Evolutionary conservation across 1,140 invertebrate genomes (phyloP).

Genomic region (Drosophila santomea): DNA sequence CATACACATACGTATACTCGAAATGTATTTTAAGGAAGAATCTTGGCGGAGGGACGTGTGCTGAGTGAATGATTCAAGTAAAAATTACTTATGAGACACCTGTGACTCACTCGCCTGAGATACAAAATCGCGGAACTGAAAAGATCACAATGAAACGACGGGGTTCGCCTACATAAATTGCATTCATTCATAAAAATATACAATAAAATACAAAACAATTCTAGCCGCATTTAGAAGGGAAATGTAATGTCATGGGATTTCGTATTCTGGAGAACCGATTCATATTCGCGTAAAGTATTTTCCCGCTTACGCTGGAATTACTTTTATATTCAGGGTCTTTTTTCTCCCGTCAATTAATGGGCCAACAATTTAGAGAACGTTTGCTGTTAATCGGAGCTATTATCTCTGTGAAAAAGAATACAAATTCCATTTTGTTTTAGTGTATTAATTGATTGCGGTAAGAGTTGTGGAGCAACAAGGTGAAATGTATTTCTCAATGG

Average conservation of each 20-base stretch:
- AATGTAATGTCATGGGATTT: constrained; percentile 30
- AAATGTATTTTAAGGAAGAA: constrained; percentile 41
- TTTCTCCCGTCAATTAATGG: constrained; percentile 27
- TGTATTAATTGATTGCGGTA: constrained; percentile 38
- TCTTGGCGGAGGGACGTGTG: constrained; percentile 35
- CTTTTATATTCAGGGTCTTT: constrained; percentile 8
- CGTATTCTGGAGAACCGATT: constrained; percentile 16
- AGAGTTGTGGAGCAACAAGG: constrained; percentile 32
- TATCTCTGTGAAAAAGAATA: constrained; percentile 1
- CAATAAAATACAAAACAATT: not conserved
- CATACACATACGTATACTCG: constrained; percentile 4
- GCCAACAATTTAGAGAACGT: constrained; percentile 36
- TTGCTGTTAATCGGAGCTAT: constrained; percentile 30
- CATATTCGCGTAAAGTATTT: constrained; percentile 6
- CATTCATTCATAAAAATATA: constrained; percentile 49
- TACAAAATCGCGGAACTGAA: constrained; percentile 60
- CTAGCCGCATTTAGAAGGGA: constrained; percentile 3
- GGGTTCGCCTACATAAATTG: constrained; percentile 36
- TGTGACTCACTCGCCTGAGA: constrained; percentile 39
- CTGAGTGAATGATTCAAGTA: constrained; percentile 44
- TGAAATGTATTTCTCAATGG: constrained; percentile 11
- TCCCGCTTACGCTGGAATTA: constrained; percentile 15
- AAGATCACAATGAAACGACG: constrained; percentile 29
- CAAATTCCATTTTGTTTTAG: constrained; percentile 16
- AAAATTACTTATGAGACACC: constrained; percentile 34